These are phyloP conservation scores for Zaprionus kolodkinae DNA, from an alignment of 1,140 invertebrate species.

Conservation along the genomic window DNA sequence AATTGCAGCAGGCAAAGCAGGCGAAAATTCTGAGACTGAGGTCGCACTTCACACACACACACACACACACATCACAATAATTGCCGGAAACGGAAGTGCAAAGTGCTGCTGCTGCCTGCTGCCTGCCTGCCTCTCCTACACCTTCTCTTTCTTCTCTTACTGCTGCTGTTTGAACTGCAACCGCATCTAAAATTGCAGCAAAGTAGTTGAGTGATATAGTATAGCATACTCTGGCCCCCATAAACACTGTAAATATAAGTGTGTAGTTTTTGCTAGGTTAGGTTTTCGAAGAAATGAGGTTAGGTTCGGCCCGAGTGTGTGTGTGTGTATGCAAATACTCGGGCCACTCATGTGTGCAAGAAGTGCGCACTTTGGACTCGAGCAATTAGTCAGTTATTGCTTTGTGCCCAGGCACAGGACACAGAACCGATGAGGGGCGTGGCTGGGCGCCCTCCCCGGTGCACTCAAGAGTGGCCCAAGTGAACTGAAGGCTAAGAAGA, in stretches of 20 bases:
- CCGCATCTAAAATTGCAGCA: conserved; percentile 57
- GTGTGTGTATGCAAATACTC: conserved; percentile 66
- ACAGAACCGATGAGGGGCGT: neutral
- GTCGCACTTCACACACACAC: conserved; percentile 21
- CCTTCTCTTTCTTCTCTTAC: conserved; percentile 14
- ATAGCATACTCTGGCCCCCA: conserved; percentile 36
- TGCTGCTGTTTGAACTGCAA: conserved; percentile 23
- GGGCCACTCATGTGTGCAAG: conserved; percentile 32
- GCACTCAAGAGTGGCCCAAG: conserved; percentile 19
- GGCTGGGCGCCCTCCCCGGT: neutral
- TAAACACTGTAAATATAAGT: conserved; percentile 42
- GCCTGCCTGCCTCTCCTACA: neutral
- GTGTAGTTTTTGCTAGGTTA: conserved; percentile 16
- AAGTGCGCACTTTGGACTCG: conserved; percentile 51
- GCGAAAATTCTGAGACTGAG: conserved; percentile 33
- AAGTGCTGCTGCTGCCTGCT: conserved; percentile 73
- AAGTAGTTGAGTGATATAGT: conserved; percentile 51
- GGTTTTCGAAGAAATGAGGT: conserved; percentile 66
- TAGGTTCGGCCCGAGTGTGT: conserved; percentile 17
- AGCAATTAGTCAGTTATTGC: conserved; percentile 80
- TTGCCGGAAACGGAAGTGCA: conserved; percentile 81
- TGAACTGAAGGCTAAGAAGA: neutral
- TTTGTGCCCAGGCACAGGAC: conserved; percentile 29
- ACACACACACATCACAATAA: conserved; percentile 55
- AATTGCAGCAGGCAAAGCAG: conserved; percentile 45